phyloP scores from a whole-genome alignment of 1,140 invertebrate genomes.

The Pteromalus puparum region DNA sequence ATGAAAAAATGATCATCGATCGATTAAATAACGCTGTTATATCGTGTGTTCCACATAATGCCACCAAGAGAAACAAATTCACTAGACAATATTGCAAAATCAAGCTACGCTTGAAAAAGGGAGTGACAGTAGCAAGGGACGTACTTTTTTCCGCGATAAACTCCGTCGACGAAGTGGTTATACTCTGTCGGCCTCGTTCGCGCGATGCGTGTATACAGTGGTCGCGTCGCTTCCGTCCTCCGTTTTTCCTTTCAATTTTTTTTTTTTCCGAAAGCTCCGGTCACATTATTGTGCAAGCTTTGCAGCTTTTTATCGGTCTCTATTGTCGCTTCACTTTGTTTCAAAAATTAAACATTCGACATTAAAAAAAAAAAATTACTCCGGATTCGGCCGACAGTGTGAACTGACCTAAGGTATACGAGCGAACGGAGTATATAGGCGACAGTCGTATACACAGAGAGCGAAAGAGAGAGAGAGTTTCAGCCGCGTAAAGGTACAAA shows the following conservation, averaged over 20 bases:
- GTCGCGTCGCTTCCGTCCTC: not conserved
- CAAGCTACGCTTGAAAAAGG: not conserved
- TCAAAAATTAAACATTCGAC: too few species aligned
- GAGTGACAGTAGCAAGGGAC: too few species aligned
- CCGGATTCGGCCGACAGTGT: not conserved
- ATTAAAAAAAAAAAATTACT: too few species aligned
- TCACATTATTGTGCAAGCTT: not conserved
- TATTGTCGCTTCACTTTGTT: too few species aligned
- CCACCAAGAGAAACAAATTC: constrained; percentile 42
- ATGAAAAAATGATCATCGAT: too few species aligned
- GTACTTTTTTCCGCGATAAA: constrained; percentile 35
- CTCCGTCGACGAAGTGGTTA: constrained; percentile 5
- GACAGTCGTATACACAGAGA: not conserved
- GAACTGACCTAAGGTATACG: not conserved
- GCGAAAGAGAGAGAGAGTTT: constrained; percentile 65
- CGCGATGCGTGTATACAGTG: not conserved
- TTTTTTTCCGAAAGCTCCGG: not conserved
- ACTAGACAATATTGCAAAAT: constrained; percentile 29
- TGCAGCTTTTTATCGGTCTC: not conserved
- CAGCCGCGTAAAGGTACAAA: constrained; percentile 70
- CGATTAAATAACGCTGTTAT: too few species aligned
- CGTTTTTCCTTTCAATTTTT: not conserved
- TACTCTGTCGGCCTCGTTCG: constrained; percentile 25
- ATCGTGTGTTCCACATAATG: too few species aligned
- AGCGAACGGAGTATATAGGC: not conserved